Evolutionary conservation across 2,113 vertebrate species (phyloP), one percentile per base, ranked within the genome.

Genomic region (Orthonyx spaldingii): DNA sequence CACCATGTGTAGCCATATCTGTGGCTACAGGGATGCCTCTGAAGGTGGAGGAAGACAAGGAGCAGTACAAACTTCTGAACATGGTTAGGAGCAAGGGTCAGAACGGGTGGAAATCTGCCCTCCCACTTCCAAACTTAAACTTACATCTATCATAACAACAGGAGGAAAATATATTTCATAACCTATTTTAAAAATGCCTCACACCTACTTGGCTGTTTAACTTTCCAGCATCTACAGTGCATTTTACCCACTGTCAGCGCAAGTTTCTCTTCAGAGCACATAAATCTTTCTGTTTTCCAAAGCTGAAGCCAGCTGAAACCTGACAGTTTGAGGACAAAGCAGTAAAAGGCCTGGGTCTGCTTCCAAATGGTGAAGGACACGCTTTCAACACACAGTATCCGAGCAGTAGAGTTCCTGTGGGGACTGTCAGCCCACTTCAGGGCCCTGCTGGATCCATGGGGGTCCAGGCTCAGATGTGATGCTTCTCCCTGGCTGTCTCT

Each of bases 311-410:
- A 91, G 93, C 77, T 91, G 95, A 94, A 94, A 90, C 42, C 93
- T 89, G 95, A 95, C 94, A 96, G 95, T 96, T 92, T 94, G 93
- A 94, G 94, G 94, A 87, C 93, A 94, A 78, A 94, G 80, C 77
- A 89, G 44, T 87, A 81, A 94, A 96, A 92, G 80, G 64, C 70
- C 49, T 2, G 60, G 60, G 27, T 92, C 47, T 81, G 65, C 49
- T 94, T 95, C 95, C 96, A 94, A 94, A 68, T 22, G 28, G 82
- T 55, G 60, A 84, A 90, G 91, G 83, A 86, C 83, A 66, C 0
- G 0, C 64, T 84, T 57, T 39, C 2, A 5, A 33, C 0, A 1
- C 68, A 26, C 11, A 24, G 47, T 13, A 47, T 46, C 78, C 0
- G 0, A 74, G 77, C 18, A 61, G 66, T 30, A 78, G 42, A 59